phyloP scores from a whole-genome alignment of 2,797 vertebrate genomes.

The Sphenopsis melanotis region DNA sequence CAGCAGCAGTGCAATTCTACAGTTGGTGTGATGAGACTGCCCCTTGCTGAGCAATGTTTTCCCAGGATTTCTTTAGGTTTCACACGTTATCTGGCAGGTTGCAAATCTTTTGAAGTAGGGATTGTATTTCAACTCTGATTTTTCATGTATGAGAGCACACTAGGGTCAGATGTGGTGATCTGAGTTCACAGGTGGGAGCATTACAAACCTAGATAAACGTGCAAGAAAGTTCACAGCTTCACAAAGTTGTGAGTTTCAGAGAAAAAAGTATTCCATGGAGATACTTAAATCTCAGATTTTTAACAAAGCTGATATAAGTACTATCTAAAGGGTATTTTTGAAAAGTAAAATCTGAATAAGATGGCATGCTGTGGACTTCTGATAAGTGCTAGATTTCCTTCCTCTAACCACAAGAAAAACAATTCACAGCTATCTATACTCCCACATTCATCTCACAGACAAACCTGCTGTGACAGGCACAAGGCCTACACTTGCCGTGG shows the following conservation, averaged over 20 bases:
- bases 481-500: not conserved
- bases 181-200: not conserved
- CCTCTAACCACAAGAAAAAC: not conserved
- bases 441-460: not conserved
- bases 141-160: not conserved
- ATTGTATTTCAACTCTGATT: not conserved
- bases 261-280: not conserved
- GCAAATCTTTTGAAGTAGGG: not conserved
- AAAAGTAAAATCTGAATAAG: not conserved
- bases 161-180: not conserved
- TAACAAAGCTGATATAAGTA: not conserved
- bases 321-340: not conserved
- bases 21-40: conserved; percentile 36
- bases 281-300: not conserved
- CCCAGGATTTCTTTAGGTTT: not conserved
- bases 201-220: not conserved
- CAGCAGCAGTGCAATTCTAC: not conserved
- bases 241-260: not conserved
- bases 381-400: not conserved
- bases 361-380: not conserved
- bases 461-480: not conserved
- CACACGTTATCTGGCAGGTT: not conserved
- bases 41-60: conserved; percentile 22
- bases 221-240: not conserved
- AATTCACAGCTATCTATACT: not conserved